phyloP scores from a whole-genome alignment of 2,888 invertebrate species.

The Archips xylosteana region DNA sequence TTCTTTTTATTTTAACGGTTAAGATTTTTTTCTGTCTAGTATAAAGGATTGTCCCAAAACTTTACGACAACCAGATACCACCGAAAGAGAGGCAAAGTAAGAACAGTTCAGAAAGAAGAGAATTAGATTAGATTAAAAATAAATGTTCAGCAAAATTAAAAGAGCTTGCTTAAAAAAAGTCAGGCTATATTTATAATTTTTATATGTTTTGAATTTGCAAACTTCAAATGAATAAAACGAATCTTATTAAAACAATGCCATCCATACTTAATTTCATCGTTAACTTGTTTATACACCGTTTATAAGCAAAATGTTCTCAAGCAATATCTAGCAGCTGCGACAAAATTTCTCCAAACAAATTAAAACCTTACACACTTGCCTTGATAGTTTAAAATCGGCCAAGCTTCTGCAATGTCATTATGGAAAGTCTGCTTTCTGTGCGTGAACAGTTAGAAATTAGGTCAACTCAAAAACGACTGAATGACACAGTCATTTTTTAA shows the following conservation, averaged over 20 bases:
- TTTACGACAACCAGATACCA: too few relatives aligned
- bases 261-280: neutral
- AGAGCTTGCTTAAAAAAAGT: too few relatives aligned
- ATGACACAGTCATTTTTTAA: neutral
- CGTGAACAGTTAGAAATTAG: slow-evolving; percentile 14
- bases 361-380: neutral
- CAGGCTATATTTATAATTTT: too few relatives aligned
- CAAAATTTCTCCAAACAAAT: neutral
- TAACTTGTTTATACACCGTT: neutral
- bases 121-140: too few relatives aligned
- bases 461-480: slow-evolving; percentile 6
- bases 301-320: slow-evolving; percentile 14
- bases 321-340: slow-evolving; percentile 25
- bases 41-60: too few relatives aligned
- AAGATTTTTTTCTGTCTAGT: too few relatives aligned
- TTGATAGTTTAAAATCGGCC: slow-evolving; percentile 1
- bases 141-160: too few relatives aligned
- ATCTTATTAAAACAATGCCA: neutral
- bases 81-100: too few relatives aligned
- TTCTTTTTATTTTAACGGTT: too few relatives aligned
- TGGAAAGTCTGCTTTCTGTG: slow-evolving; percentile 1
- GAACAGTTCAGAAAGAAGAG: too few relatives aligned
- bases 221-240: neutral
- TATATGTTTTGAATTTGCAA: too few relatives aligned
- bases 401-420: neutral